These are phyloP conservation scores for Seira musarum DNA, from an alignment of 2,888 invertebrate genomes.

Conservation along the genomic window DNA sequence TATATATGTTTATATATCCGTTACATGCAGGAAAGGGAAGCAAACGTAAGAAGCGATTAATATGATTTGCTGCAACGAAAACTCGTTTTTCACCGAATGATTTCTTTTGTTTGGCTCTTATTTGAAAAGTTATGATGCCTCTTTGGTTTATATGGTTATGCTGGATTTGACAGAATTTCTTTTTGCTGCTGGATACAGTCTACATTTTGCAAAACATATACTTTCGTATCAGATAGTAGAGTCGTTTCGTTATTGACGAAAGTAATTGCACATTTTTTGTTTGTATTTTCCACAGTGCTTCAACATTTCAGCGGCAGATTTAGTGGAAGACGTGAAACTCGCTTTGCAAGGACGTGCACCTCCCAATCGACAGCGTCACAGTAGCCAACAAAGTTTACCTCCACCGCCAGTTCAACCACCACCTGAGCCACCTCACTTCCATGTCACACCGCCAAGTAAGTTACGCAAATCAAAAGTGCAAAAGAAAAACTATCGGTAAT, in stretches of 20 bases:
- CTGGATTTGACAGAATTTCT: too few species aligned
- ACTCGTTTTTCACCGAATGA: neutral
- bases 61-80: constrained; percentile 37
- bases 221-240: too few species aligned
- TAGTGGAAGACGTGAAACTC: constrained; percentile 87
- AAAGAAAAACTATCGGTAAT: too few species aligned
- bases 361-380: constrained; percentile 69
- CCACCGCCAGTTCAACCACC: constrained; percentile 79
- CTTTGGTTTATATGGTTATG: neutral
- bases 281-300: constrained; percentile 79
- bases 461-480: neutral
- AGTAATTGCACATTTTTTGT: neutral
- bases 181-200: too few species aligned
- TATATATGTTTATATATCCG: neutral
- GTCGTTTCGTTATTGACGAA: too few species aligned
- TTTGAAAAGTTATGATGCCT: neutral
- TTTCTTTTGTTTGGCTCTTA: neutral
- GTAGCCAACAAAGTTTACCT: constrained; percentile 73
- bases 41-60: constrained; percentile 21
- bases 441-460: constrained; percentile 58
- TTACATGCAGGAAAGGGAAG: neutral
- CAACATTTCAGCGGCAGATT: constrained; percentile 85
- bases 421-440: constrained; percentile 74
- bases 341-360: constrained; percentile 78
- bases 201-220: too few species aligned